Evolutionary conservation across 2,888 invertebrate genomes (phyloP), one percentile per base, ranked within the genome.

Genomic region (Sarcophaga subvicina): DNA sequence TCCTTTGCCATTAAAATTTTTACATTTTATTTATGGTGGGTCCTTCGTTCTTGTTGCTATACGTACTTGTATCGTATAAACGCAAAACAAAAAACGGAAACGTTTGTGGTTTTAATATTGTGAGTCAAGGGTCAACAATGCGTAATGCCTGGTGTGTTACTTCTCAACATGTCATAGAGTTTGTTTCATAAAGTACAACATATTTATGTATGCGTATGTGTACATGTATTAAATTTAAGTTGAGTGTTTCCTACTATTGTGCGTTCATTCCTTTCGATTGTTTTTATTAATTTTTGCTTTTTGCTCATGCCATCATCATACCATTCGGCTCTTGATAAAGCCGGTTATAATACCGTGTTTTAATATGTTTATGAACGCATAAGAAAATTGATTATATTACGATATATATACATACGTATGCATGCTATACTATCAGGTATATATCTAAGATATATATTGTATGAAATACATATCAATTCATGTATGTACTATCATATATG

Each of bases 81-180:
- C 47, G 45, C 45, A 70, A 75, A 75, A 17, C 47, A 78, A 79
- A 78, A 79, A 79, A 75, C 73, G 71, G 82, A 82, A 82, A 71
- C 27, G 62, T 20, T 80, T 86, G 82, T 79, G 83, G 79, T 69
- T 82, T 73, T 80, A n/a, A 59, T 64, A 66, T 67, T 76, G 76
- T 83, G 76, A 70, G 79, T 62, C 67, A 86, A 54, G 71, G 76
- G 66, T 63, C 83, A 82, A 71, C 71, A 86, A 63, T 82, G 79
- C 79, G 66, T 86, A 76, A 70, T 71, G 37, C 27, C 5, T 77
- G 17, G 47, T 62, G 62, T 17, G 12, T 54, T 54, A 14, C 17
- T 75, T 60, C 54, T 70, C 14, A 37, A 20, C 67, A 6, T 54
- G 62, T 73, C 22, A n/a, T 69, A 63, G 63, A 54, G 14, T 17